Evolutionary conservation across 2,113 vertebrate species (phyloP).

Genomic region (Pangasianodon hypophthalmus): DNA sequence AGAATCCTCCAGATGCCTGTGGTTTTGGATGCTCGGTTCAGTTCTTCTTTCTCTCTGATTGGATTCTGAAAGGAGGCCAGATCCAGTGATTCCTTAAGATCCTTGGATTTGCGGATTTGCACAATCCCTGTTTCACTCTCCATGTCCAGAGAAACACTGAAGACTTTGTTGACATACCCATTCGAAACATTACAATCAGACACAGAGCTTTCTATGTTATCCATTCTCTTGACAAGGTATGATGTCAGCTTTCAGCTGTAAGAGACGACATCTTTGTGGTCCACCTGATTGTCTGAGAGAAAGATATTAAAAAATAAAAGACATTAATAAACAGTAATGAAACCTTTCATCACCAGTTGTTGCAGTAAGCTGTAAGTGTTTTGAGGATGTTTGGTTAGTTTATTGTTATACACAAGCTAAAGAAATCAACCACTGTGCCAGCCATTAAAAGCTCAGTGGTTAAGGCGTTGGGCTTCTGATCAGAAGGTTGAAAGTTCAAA

Average conservation of each 20-base stretch:
- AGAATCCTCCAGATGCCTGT: slow-evolving; percentile 87
- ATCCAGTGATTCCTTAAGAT: slow-evolving; percentile 55
- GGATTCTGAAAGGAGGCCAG: slow-evolving; percentile 56
- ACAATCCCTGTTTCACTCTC: slow-evolving; percentile 68
- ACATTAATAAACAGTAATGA: background rate
- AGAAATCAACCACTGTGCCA: too few relatives aligned
- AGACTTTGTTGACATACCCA: slow-evolving; percentile 81
- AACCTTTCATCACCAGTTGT: background rate
- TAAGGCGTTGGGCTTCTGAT: too few relatives aligned
- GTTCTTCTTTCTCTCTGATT: slow-evolving; percentile 71
- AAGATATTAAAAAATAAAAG: background rate
- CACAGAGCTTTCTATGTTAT: slow-evolving; percentile 68
- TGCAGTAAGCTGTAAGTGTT: background rate
- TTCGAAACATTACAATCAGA: slow-evolving; percentile 74
- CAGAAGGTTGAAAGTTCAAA: too few relatives aligned
- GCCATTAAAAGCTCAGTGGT: too few relatives aligned
- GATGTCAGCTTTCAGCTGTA: slow-evolving; percentile 69
- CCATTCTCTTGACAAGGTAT: slow-evolving; percentile 77
- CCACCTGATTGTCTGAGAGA: slow-evolving; percentile 25
- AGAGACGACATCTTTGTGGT: slow-evolving; percentile 57
- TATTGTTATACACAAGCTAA: background rate
- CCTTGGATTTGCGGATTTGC: slow-evolving; percentile 69
- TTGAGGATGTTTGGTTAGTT: background rate
- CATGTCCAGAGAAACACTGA: slow-evolving; percentile 74
- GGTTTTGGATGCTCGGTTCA: slow-evolving; percentile 75